Base-by-base conservation (phyloP, 2,888 invertebrate species). In the Steromphala cineraria region DNA sequence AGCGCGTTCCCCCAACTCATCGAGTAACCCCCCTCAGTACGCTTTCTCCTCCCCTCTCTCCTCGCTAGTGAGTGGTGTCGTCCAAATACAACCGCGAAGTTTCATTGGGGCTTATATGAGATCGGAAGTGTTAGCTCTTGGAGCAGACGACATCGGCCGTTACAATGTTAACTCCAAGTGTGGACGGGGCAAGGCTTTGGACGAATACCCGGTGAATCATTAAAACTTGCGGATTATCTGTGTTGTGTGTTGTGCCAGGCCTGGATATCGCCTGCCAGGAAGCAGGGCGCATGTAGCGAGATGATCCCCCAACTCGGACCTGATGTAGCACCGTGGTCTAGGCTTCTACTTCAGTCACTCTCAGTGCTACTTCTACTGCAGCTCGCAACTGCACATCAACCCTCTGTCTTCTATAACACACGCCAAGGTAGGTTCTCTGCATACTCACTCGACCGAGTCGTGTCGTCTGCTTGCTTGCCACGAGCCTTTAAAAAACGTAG, bases 81-180 rank as follows among this genome's bases (percentile, higher is more conserved):
- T 71, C 71, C 71, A 71, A 71, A 71, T 36, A 36, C 31, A 71
- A 71, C 71, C 71, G 71, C 71, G 36, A 40, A 40, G 36, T 71
- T 71, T 71, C 71, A 71, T 71, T 71, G 71, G 71, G 71, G 71
- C 71, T 71, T 36, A 36, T 36, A 40, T 71, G 36, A 31, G 71
- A 71, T 71, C 71, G 71, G 71, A 71, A 71, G 71, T 71, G 36
- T 31, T 17, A 17, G 71, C 40, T 71, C 71, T 71, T 28, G 28
- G 62, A 71, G 71, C 71, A 71, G 71, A 71, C 71, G 71, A 71
- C 40, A 71, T 24, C 56, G 71, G 71, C 40, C 19, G 71, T 71
- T 71, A 71, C 15, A 71, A 71, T 71, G 71, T 71, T 71, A 71
- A 71, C 71, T 71, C 40, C 40, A 36, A 8, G 71, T 40, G 31